Conservation (phyloP, 2,113 vertebrate species). For the Ammodytes marinus region DNA sequence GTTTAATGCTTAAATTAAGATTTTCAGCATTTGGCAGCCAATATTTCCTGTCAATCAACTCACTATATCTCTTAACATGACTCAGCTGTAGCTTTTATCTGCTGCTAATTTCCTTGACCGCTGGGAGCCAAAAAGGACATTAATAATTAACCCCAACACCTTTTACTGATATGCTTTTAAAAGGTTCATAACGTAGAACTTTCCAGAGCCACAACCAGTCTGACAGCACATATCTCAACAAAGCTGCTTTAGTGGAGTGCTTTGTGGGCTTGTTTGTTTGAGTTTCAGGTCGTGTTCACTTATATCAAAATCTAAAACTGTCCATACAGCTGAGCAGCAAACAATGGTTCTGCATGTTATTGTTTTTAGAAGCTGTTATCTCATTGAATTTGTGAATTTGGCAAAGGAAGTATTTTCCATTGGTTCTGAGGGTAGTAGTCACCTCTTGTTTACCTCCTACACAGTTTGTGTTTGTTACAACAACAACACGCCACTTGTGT, state of each 20-base stretch:
- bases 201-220: conserved; percentile 17
- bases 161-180: conserved; percentile 48
- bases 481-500: conserved; percentile 56
- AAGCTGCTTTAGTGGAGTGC: conserved; percentile 1
- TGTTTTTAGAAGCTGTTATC: conserved; percentile 29
- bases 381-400: conserved; percentile 32
- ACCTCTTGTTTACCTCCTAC: conserved; percentile 73
- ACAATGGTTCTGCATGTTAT: conserved; percentile 9
- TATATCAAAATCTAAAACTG: background rate
- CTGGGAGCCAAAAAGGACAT: conserved; percentile 50
- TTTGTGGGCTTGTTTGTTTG: conserved; percentile 12
- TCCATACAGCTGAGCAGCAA: background rate
- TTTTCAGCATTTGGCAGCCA: conserved; percentile 19
- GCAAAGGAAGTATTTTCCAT: conserved; percentile 40
- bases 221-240: conserved; percentile 1
- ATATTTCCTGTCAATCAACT: background rate
- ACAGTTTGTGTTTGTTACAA: conserved; percentile 48
- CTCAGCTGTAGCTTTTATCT: conserved; percentile 62
- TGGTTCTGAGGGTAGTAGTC: conserved; percentile 22
- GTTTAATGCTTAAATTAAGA: conserved; percentile 22
- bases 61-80: conserved; percentile 37
- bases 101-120: conserved; percentile 36
- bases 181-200: conserved; percentile 29
- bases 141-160: conserved; percentile 71
- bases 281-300: background rate